Evolutionary conservation across 35 echinoderm and acorn worm species (phyloP).

Genomic region (Anneissia japonica): DNA sequence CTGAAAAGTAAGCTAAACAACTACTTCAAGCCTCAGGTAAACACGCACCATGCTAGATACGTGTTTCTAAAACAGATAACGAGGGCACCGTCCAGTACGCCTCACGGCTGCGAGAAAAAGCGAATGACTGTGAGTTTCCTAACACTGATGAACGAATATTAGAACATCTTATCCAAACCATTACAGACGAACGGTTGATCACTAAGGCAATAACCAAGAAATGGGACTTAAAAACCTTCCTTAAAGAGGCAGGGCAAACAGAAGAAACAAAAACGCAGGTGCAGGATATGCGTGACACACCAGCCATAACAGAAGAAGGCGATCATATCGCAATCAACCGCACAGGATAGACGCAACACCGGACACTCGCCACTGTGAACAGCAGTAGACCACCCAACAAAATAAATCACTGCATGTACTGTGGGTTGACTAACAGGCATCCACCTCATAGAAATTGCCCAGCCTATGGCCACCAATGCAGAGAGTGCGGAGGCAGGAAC

Average conservation of each 20-base stretch:
- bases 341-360: no score
- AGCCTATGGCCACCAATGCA: constrained; percentile 29
- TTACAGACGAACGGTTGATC: neutral
- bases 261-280: neutral
- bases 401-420: no score
- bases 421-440: no score
- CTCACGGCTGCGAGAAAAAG: neutral
- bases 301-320: no score
- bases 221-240: constrained; percentile 9
- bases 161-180: constrained; percentile 3
- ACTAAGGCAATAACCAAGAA: constrained; percentile 8
- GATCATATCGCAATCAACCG: no score
- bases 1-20: neutral
- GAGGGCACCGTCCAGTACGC: no score
- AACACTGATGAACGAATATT: neutral
- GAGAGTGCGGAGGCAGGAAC: constrained; percentile 24
- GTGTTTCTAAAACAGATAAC: no score
- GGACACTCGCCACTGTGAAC: no score
- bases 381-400: no score
- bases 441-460: constrained; percentile 34
- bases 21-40: neutral
- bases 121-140: neutral
- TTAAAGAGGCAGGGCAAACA: neutral
- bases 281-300: neutral
- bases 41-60: no score